phyloP scores from a whole-genome alignment of 2,113 vertebrate species.

The Rissa tridactyla region DNA sequence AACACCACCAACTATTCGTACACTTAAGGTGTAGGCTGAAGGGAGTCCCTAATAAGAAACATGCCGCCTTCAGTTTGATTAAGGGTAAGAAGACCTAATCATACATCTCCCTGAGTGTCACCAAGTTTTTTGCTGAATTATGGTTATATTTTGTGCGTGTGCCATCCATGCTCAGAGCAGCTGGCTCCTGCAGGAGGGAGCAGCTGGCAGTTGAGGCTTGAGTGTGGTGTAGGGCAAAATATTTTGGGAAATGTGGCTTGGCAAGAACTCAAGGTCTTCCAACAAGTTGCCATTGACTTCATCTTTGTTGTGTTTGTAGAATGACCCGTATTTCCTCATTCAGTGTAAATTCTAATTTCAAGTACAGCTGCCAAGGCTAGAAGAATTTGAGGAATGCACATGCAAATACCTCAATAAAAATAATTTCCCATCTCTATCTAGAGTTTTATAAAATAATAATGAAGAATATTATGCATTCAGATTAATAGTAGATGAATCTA shows the following conservation, averaged over 20 bases:
- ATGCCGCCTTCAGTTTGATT: not conserved
- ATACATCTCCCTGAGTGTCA: not conserved
- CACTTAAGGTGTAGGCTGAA: not conserved
- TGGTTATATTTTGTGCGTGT: not conserved
- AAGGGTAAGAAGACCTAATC: not conserved
- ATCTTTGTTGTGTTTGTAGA: slow-evolving; percentile 1
- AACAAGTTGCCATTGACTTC: slow-evolving; percentile 18
- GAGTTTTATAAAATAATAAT: not conserved
- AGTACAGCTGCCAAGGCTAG: not conserved
- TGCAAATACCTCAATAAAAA: slow-evolving; percentile 27
- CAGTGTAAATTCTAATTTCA: not conserved
- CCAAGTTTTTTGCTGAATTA: not conserved
- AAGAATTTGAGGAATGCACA: not conserved
- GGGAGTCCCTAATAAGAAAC: not conserved
- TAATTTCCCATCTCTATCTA: not conserved
- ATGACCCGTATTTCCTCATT: not conserved
- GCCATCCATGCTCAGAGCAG: not conserved
- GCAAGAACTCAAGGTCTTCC: slow-evolving; percentile 24
- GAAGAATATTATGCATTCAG: not conserved
- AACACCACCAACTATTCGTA: not conserved
- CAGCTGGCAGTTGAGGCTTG: not conserved
- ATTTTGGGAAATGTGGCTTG: slow-evolving; percentile 37
- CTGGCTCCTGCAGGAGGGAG: not conserved
- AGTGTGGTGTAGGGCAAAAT: not conserved
- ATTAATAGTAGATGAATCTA: slow-evolving; percentile 13